Conservation (phyloP, 2,888 invertebrate species). For the Meliscaeva auricollis region DNA sequence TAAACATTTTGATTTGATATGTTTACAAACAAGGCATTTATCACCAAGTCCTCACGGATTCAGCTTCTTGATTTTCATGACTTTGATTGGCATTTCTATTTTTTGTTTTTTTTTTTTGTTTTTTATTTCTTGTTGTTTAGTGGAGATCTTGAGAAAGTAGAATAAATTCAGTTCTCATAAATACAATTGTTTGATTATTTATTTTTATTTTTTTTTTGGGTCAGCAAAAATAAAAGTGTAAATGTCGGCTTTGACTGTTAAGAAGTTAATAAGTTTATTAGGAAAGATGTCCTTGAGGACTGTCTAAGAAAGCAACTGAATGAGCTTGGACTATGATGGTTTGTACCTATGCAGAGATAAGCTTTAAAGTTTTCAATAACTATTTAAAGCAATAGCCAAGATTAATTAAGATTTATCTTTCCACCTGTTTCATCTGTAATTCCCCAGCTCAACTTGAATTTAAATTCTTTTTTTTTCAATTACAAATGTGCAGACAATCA, state of each 20-base stretch:
- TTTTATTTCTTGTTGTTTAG: background rate
- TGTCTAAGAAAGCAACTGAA: background rate
- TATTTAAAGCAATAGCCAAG: too few species aligned
- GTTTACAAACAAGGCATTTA: conserved; percentile 53
- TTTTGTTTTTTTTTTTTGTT: background rate
- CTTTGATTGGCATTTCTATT: conserved; percentile 28
- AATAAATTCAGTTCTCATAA: conserved; percentile 17
- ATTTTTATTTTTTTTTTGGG: background rate
- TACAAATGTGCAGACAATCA: conserved; percentile 14
- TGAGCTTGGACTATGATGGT: background rate
- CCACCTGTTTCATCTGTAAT: background rate
- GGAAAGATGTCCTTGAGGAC: background rate
- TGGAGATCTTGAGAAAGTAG: conserved; percentile 23
- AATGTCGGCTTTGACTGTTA: background rate
- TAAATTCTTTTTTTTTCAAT: background rate
- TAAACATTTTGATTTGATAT: conserved; percentile 47
- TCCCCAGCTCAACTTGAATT: background rate
- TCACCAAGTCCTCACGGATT: conserved; percentile 8
- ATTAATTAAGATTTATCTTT: background rate
- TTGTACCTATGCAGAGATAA: too few species aligned
- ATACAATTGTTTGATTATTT: background rate
- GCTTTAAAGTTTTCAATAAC: too few species aligned
- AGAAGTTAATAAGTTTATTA: background rate
- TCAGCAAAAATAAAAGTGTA: background rate
- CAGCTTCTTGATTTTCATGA: conserved; percentile 5